These are phyloP conservation scores for Manis pentadactyla DNA, from an alignment of 2,797 vertebrate genomes.

Conservation along the genomic window DNA sequence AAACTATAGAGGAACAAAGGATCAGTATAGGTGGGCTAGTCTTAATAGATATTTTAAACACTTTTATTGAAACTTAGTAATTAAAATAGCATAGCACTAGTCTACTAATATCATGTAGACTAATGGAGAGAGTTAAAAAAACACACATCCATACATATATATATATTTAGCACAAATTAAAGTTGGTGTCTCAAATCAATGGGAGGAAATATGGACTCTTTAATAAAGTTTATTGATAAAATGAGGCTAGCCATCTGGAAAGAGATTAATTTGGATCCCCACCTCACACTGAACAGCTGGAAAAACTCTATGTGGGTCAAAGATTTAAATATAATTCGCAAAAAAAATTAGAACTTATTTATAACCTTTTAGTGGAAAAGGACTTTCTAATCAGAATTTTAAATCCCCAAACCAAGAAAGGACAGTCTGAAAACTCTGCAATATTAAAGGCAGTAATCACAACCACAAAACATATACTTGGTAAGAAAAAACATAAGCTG, in stretches of 20 bases:
- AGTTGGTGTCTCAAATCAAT: neutral
- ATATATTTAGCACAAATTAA: neutral
- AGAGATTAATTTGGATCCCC: slow-evolving; percentile 12
- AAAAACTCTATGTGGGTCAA: slow-evolving; percentile 17
- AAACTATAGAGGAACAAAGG: neutral
- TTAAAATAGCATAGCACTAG: neutral
- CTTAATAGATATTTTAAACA: neutral
- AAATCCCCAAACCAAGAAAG: neutral
- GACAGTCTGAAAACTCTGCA: neutral
- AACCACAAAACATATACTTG: neutral
- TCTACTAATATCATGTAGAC: neutral
- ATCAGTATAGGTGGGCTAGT: neutral
- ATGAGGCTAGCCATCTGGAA: neutral
- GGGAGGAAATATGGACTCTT: neutral
- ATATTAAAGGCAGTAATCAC: neutral
- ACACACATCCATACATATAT: neutral
- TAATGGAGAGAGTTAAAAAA: neutral
- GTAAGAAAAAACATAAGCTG: neutral
- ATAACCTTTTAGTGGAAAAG: neutral
- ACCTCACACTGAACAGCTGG: neutral
- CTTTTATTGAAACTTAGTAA: neutral
- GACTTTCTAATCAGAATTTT: neutral
- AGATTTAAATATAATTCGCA: neutral
- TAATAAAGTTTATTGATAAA: slow-evolving; percentile 2
- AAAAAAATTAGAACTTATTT: neutral